Evolutionary conservation across 2,113 vertebrate species (phyloP), one percentile per base, ranked within the genome.

Genomic region (Phyllopteryx taeniolatus): DNA sequence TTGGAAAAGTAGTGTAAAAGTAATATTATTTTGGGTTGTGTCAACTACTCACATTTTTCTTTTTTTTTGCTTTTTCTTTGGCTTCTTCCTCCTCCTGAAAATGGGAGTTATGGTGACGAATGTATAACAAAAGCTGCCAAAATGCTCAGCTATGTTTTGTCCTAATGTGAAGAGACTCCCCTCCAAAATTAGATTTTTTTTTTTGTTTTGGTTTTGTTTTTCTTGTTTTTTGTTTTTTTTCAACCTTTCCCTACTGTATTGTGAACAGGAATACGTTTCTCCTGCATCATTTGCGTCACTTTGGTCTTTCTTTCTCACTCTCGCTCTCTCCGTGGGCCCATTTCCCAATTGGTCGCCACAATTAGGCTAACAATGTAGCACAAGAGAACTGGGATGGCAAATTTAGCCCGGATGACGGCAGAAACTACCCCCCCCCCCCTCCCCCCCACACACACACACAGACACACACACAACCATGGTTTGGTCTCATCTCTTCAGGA

Each of bases 351-450:
- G 93, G 86, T 86, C 69, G 71, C 76, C 82, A 85, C 89, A 92
- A 92, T 90, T 92, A 92, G 91, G 88, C 80, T 90, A 87, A 87
- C 85, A 83, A 93, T 92, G 89, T 92, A 91, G 92, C 88, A 87
- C 91, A 92, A 83, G 90, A 92, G 91, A 89, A 91, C 87, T 90
- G 91, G 91, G 91, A 92, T 91, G 90, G 84, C 86, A 88, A 81
- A 92, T 90, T 92, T 93, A 93, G 92, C 77, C 79, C 76, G 77
- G 76, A 79, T 51, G 73, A 76, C 73, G 78, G 77, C 74, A 83
- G 81, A 83, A 81, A 76, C 84, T 71, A 85, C 79, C 73, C 27
- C n/a, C 20, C 22, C n/a, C 64, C 22, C n/a, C 64, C 57, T n/a
- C 33, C 71, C 59, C 71, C 35, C 62, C 5, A n/a, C n/a, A n/a